phyloP scores from a whole-genome alignment of 2,113 vertebrate genomes.

The Gallinago jamesoni region DNA sequence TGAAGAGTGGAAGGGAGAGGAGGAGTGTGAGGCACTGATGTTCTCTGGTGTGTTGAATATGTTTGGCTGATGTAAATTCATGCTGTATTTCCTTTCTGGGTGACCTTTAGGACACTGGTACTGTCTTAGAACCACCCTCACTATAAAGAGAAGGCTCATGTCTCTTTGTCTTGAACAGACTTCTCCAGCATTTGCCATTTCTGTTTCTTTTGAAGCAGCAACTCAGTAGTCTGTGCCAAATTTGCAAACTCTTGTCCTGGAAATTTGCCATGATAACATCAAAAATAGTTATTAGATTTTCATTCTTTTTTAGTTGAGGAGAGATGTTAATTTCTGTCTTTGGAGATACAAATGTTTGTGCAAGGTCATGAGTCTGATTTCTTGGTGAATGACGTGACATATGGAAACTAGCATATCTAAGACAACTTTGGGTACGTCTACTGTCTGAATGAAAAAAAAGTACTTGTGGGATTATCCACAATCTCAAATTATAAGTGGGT shows the following conservation, averaged over 20 bases:
- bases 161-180: neutral
- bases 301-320: neutral
- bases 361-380: neutral
- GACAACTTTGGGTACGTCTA: neutral
- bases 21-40: neutral
- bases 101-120: neutral
- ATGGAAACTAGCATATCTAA: neutral
- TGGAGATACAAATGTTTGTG: neutral
- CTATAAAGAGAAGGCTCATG: neutral
- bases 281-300: neutral
- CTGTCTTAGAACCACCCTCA: neutral
- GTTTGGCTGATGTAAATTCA: neutral
- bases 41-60: neutral
- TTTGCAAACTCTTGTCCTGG: neutral
- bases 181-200: neutral
- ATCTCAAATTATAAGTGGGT: neutral
- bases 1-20: neutral
- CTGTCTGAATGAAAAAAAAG: neutral
- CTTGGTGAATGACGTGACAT: neutral
- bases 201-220: neutral
- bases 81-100: neutral
- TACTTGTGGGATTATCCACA: neutral
- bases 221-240: neutral
- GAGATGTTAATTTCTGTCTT: neutral
- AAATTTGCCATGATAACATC: neutral